Base-by-base conservation (phyloP, 2,888 invertebrate genomes). In the Byasa hedistus region DNA sequence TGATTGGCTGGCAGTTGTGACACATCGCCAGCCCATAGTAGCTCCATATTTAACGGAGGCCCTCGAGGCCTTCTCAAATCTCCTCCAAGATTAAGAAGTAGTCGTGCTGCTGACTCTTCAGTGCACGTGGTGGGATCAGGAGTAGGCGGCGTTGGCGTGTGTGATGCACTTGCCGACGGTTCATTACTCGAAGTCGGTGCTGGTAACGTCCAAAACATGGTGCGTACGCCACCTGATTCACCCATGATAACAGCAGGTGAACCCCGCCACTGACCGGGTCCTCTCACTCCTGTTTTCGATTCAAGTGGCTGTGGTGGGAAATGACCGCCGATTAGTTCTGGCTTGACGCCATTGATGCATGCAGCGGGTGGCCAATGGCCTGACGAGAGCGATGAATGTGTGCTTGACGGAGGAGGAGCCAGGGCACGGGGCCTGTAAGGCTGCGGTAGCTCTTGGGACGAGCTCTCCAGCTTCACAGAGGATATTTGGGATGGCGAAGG, bases 181-280 rank as follows among this genome's bases (percentile, higher is more conserved):
- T 94, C 88, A 52, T 86, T 93, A 56, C 93, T 91, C 52, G 93
- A 81, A 48, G 84, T 84, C 3, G 89, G 93, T 52, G 94, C 93
- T 61, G 94, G 93, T 23, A 94, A 86, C 64, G 94, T 93, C 94
- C 94, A 94, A 69, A 94, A 94, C 94, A 94, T 94, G 27, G 94
- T 94, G 58, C 95, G 92, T 0, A 98, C 97, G 55, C 97, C 96
- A 64, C 97, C 98, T 52, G 97, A 96, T 85, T 98, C 97, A 60
- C 97, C 97, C 97, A 98, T 97, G 73, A 98, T 96, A 70, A 97
- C 97, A 59, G 97, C 96, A 39, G 98, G 97, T 61, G 97, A 95
- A 77, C 84, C 95, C 79, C 90, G 93, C 91, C 90, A 90, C 86
- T 87, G 91, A 60, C 84, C 78, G 76, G 82, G 82, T 12, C 89